Evolutionary conservation across 1,140 invertebrate species (phyloP).

Genomic region (Zaprionus capensis): DNA sequence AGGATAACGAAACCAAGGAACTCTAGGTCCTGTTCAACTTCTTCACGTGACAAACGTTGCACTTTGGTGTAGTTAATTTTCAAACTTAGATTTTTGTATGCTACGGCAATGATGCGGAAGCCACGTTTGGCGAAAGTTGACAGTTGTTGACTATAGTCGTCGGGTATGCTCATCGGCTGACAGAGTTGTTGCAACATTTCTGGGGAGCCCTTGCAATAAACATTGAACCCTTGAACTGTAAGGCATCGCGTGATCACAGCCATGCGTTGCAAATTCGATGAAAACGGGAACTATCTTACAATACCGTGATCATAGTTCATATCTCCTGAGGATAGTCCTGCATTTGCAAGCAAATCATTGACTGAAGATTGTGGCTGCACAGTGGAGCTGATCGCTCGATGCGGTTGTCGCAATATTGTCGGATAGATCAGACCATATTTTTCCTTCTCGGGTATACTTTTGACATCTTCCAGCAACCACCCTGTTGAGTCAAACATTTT

Average conservation of each 20-base stretch:
- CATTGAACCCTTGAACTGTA: slow-evolving; percentile 88
- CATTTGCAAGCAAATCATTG: slow-evolving; percentile 72
- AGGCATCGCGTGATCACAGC: slow-evolving; percentile 92
- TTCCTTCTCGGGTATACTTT: slow-evolving; percentile 87
- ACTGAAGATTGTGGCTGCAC: slow-evolving; percentile 68
- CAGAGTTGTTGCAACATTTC: slow-evolving; percentile 93
- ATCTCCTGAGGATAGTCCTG: slow-evolving; percentile 57
- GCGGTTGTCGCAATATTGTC: slow-evolving; percentile 89
- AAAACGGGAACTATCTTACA: slow-evolving; percentile 96
- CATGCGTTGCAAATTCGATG: slow-evolving; percentile 95
- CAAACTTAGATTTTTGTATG: slow-evolving; percentile 86
- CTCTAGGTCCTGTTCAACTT: slow-evolving; percentile 91
- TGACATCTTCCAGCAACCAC: slow-evolving; percentile 92
- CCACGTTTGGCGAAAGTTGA: slow-evolving; percentile 93
- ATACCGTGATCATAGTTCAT: slow-evolving; percentile 89
- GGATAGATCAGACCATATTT: slow-evolving; percentile 92
- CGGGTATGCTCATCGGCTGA: slow-evolving; percentile 86
- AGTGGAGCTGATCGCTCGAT: background rate
- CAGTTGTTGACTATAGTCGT: slow-evolving; percentile 88
- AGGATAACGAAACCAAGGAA: slow-evolving; percentile 96
- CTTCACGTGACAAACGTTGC: slow-evolving; percentile 89
- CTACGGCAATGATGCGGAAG: slow-evolving; percentile 94
- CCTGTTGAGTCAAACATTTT: slow-evolving; percentile 95
- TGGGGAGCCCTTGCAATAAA: slow-evolving; percentile 97
- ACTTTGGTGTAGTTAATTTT: slow-evolving; percentile 87